Conservation (phyloP, 2,888 invertebrate species). For the Ichneumoninae sp. region DNA sequence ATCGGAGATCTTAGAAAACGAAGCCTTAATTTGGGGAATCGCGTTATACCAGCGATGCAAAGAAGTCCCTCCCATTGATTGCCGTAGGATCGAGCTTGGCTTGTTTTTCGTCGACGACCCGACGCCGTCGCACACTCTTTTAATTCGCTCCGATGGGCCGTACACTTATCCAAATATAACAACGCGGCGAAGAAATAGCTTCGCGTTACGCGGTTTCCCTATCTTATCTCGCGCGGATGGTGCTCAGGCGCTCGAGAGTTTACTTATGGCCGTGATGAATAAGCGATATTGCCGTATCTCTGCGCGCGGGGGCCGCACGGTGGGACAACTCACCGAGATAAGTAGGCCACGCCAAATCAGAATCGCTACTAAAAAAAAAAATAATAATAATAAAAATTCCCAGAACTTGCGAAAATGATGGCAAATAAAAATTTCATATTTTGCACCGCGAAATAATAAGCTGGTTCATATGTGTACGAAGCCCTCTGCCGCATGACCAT, state of each 20-base stretch:
- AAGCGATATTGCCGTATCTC: slow-evolving; percentile 66
- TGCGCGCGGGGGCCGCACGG: slow-evolving; percentile 36
- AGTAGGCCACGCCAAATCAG: background rate
- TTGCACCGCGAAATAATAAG: background rate
- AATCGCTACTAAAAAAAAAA: background rate
- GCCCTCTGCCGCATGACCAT: too few relatives aligned
- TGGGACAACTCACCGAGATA: slow-evolving; percentile 38
- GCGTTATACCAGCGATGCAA: too few relatives aligned
- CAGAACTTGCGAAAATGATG: background rate
- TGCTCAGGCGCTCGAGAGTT: slow-evolving; percentile 46
- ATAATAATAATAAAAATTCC: background rate
- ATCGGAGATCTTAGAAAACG: too few relatives aligned
- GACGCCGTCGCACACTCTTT: background rate
- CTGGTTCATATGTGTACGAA: background rate
- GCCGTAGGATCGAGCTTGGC: background rate
- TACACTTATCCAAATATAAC: slow-evolving; percentile 62
- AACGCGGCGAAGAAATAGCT: slow-evolving; percentile 49
- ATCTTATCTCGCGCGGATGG: slow-evolving; percentile 65
- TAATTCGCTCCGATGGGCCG: slow-evolving; percentile 5
- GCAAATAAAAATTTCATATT: background rate
- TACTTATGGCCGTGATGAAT: slow-evolving; percentile 67
- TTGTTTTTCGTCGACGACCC: background rate
- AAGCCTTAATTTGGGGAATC: too few relatives aligned
- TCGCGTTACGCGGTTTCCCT: slow-evolving; percentile 60
- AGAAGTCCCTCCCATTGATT: too few relatives aligned